Conservation (phyloP, 2,113 vertebrate genomes). For the Malurus elegans region DNA sequence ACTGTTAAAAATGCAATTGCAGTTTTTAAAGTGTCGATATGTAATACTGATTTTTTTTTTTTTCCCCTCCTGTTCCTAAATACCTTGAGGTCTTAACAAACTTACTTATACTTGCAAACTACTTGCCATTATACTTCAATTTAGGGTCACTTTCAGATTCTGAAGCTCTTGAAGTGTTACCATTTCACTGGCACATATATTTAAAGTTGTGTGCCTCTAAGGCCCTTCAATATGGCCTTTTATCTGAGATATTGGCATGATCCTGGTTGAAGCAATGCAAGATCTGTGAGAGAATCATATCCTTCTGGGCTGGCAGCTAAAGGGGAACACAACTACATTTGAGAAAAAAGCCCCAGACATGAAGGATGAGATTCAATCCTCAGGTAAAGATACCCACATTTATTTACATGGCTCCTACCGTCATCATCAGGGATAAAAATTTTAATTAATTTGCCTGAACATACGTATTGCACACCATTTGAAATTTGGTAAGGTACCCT, state of each 20-base stretch:
- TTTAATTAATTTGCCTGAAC: not conserved
- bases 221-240: not conserved
- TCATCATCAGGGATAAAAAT: not conserved
- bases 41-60: not conserved
- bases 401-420: not conserved
- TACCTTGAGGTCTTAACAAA: not conserved
- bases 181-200: not conserved
- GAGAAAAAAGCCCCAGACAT: not conserved
- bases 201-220: not conserved
- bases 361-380: not conserved
- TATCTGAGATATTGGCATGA: not conserved
- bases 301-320: not conserved
- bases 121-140: not conserved
- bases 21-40: not conserved
- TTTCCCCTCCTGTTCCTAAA: not conserved
- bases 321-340: not conserved
- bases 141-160: not conserved
- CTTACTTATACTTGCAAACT: not conserved
- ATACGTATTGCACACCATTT: not conserved
- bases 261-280: not conserved
- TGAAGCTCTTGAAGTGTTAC: not conserved
- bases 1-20: not conserved
- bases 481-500: not conserved
- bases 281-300: not conserved
- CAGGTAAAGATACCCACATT: not conserved